Evolutionary conservation across 1,140 invertebrate genomes (phyloP).

Genomic region (Temnothorax nylanderi): DNA sequence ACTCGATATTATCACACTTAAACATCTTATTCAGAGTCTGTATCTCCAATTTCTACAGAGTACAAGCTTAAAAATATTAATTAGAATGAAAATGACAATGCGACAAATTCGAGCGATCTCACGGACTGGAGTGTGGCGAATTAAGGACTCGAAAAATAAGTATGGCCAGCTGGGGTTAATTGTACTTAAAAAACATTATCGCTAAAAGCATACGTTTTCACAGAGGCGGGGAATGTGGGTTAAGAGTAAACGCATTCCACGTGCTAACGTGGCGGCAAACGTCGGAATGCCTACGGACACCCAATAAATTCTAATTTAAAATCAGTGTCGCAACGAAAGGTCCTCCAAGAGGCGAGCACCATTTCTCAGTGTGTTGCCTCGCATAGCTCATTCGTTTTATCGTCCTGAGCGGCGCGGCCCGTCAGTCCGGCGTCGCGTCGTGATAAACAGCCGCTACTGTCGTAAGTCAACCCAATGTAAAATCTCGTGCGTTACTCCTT

Average conservation of each 20-base stretch:
- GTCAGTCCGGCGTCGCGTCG: constrained; percentile 70
- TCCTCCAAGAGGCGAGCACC: constrained; percentile 65
- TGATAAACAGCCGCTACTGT: constrained; percentile 75
- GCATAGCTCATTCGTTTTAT: constrained; percentile 77
- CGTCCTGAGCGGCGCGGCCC: constrained; percentile 66
- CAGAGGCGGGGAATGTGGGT: constrained; percentile 31
- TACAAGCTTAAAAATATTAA: no score
- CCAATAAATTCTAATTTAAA: constrained; percentile 77
- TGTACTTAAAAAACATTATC: not conserved
- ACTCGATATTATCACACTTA: no score
- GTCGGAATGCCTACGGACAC: constrained; percentile 65
- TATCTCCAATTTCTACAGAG: no score
- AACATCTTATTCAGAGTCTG: no score
- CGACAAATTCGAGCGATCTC: no score
- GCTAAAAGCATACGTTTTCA: not conserved
- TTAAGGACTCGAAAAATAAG: no score
- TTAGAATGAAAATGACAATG: no score
- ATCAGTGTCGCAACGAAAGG: constrained; percentile 75
- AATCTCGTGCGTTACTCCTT: constrained; percentile 70
- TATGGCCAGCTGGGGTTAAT: not conserved
- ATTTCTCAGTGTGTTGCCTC: constrained; percentile 73
- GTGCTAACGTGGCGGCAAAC: constrained; percentile 51
- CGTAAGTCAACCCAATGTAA: constrained; percentile 75
- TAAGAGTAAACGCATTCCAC: constrained; percentile 55
- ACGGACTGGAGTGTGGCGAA: no score